Conservation (phyloP, 2,888 invertebrate species). For the Argyresthia albistria region DNA sequence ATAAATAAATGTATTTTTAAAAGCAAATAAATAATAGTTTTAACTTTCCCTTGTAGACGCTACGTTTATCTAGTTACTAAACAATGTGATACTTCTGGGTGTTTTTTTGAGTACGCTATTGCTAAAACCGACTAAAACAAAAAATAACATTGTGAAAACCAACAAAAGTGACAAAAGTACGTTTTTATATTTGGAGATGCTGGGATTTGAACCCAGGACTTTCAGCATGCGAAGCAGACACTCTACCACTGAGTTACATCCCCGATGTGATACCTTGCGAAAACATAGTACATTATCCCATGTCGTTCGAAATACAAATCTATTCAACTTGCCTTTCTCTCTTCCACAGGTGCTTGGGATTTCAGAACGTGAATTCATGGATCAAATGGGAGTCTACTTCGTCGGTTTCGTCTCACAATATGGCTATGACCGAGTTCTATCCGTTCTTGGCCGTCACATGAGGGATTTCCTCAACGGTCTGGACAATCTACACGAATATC, state of each 20-base stretch:
- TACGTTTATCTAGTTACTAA: no score
- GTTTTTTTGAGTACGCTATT: no score
- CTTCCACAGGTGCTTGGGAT: slow-evolving; percentile 83
- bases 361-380: slow-evolving; percentile 92
- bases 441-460: slow-evolving; percentile 93
- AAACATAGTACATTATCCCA: neutral
- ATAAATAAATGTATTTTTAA: no score
- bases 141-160: slow-evolving; percentile 12
- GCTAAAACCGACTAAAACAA: no score
- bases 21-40: no score
- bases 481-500: slow-evolving; percentile 97
- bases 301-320: neutral
- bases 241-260: slow-evolving; percentile 73
- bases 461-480: slow-evolving; percentile 95
- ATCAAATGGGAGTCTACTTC: slow-evolving; percentile 94
- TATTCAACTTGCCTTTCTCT: neutral
- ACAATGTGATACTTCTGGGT: no score
- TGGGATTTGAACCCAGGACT: slow-evolving; percentile 78
- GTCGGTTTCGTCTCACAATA: slow-evolving; percentile 95
- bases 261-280: slow-evolving; percentile 20
- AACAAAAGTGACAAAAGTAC: slow-evolving; percentile 9
- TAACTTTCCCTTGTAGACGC: no score
- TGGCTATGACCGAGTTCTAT: slow-evolving; percentile 93
- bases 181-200: slow-evolving; percentile 64
- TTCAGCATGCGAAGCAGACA: slow-evolving; percentile 79